Base-by-base conservation (phyloP, 1,140 invertebrate species). In the Achatina immaculata region DNA sequence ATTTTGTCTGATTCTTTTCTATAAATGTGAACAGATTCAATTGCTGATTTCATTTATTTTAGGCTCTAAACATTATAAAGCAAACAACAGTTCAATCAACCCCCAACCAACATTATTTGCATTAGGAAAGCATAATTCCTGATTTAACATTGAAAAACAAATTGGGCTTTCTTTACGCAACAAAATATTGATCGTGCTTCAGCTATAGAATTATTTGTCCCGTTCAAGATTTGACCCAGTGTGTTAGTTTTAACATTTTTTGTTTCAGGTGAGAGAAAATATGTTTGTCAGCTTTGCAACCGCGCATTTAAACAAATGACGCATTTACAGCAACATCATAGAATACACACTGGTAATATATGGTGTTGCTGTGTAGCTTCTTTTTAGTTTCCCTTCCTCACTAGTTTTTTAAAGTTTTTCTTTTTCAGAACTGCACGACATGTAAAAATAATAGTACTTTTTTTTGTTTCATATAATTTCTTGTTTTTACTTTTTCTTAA, bases 291-390 rank as follows among this genome's bases (percentile, higher is more conserved):
- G 92, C 98, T 98, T 91, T 99, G 98, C 93, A 97, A 98, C 92
- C 94, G 97, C 89, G 97, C 99, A 92, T 99, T 99, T 92, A 99
- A 98, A 72, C 98, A 99, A 92, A 94, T 99, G 78, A 98, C 97
- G 85, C 98, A 99, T 92, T 94, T 99, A 75, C 98, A 99, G 93
- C 98, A 99, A 92, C 98, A 99, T 93, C 98, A 99, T 89, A 94
- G 98, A 85, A 99, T 98, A 74, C 98, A 99, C 92, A 99, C 98
- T 51, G 92, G 92, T 88, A 84, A 77, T 36, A 34, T 34, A 36
- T 19, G 2, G 14, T 38, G 4, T 71, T 42, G 68, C 19, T 28
- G n/a, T 45, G 42, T 7, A 24, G 38, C 34, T 1, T 40, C 14
- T 40, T 24, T 71, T 71, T 21, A 24, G 38, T 71, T 55, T 9